phyloP scores from a whole-genome alignment of 35 echinoderm and acorn worm species.

The Holothuria glaberrima region DNA sequence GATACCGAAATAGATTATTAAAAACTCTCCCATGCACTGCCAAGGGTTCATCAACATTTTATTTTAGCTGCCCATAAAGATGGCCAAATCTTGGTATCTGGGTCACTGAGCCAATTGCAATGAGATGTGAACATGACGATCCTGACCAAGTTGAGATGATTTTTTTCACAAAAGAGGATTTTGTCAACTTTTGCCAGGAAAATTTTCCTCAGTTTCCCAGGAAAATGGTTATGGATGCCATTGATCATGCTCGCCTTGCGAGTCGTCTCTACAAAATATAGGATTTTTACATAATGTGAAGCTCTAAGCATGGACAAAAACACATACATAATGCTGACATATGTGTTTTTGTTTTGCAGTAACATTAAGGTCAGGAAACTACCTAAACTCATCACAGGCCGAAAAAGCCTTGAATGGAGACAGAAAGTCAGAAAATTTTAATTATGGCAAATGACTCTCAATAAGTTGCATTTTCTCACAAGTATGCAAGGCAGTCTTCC shows the following conservation, averaged over 20 bases:
- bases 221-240: conserved; percentile 15
- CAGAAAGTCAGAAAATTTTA: too few relatives aligned
- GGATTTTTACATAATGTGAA: too few relatives aligned
- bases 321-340: too few relatives aligned
- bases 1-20: neutral
- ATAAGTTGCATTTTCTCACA: too few relatives aligned
- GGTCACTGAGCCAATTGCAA: neutral
- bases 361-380: too few relatives aligned
- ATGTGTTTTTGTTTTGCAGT: too few relatives aligned
- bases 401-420: too few relatives aligned
- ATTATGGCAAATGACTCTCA: too few relatives aligned
- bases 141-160: neutral
- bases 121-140: conserved; percentile 25
- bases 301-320: too few relatives aligned
- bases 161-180: neutral
- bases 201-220: neutral
- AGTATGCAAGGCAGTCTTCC: too few relatives aligned
- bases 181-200: neutral
- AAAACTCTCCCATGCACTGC: neutral
- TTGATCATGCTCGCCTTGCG: neutral
- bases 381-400: too few relatives aligned
- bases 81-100: neutral
- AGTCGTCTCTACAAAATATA: too few relatives aligned
- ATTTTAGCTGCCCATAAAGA: neutral
- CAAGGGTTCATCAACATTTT: neutral